A percentile compares a stretch with the other conserved stretches of the same genome.
phyloP scores from a whole-genome alignment of 2,797 vertebrate genomes.

The Bucorvus abyssinicus region DNA sequence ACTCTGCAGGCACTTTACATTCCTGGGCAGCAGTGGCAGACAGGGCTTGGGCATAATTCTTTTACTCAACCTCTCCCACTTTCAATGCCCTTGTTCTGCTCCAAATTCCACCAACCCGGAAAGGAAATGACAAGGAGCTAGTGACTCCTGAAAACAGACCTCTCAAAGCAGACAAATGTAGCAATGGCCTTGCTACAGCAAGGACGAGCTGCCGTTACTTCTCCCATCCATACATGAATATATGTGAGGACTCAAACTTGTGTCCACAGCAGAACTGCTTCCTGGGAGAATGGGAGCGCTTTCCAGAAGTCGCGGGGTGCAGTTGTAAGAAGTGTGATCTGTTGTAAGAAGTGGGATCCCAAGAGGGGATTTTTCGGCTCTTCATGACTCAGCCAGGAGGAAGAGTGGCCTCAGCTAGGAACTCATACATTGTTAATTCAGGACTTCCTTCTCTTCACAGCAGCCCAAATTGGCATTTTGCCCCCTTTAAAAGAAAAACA shows the following conservation, averaged over 20 bases:
- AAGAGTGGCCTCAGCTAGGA: not conserved
- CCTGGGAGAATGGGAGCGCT: not conserved
- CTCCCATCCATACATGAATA: not conserved
- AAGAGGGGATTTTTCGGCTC: not conserved
- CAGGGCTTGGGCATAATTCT: not conserved
- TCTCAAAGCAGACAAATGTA: not conserved
- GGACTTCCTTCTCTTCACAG: conserved; percentile 30
- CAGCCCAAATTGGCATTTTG: conserved; percentile 33
- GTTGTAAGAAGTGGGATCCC: not conserved
- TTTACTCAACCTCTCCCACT: not conserved
- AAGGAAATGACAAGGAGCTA: not conserved
- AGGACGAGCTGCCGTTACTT: not conserved
- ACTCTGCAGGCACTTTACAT: not conserved
- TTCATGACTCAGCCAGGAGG: not conserved
- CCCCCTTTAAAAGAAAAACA: conserved; percentile 41
- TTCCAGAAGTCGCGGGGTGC: not conserved
- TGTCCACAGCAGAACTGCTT: not conserved
- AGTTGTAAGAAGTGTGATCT: not conserved
- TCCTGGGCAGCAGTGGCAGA: not conserved
- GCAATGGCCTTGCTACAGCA: not conserved
- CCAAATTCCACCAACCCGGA: not conserved
- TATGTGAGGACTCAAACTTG: not conserved
- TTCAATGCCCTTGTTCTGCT: not conserved
- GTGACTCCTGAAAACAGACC: not conserved
- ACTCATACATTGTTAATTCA: conserved; percentile 29